These are phyloP conservation scores for Leptopterna dolabrata DNA, from an alignment of 2,888 invertebrate genomes.

Conservation along the genomic window DNA sequence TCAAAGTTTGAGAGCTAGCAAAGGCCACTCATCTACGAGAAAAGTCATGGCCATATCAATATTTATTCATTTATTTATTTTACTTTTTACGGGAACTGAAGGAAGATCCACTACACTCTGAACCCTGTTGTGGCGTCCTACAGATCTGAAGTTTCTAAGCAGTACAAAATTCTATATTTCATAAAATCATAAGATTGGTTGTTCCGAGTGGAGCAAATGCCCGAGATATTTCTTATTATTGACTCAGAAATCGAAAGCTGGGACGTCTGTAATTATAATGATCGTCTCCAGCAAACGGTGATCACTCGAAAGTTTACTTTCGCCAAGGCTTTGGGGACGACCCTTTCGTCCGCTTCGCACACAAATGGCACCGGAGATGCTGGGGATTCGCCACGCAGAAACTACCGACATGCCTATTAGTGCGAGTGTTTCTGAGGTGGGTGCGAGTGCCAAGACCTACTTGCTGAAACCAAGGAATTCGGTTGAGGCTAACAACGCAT, in stretches of 20 bases:
- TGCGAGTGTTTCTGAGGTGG: not conserved
- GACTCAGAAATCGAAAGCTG: not conserved
- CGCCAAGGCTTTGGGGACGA: not conserved
- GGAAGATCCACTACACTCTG: no score
- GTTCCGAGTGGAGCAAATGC: not conserved
- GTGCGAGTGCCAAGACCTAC: not conserved
- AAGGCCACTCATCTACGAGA: no score
- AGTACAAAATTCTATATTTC: not conserved
- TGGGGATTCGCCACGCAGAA: not conserved
- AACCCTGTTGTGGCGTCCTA: no score
- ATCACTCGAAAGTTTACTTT: slow-evolving; percentile 29
- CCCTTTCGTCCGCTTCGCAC: not conserved
- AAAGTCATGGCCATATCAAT: no score
- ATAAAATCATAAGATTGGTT: not conserved
- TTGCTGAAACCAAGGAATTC: not conserved
- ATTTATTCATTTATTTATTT: no score
- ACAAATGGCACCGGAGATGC: not conserved
- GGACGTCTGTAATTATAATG: slow-evolving; percentile 19
- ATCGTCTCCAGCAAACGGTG: slow-evolving; percentile 20
- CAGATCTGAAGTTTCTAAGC: not conserved
- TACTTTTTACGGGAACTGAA: no score
- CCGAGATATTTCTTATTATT: not conserved
- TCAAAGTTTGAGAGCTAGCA: no score
- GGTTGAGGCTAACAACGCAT: no score
- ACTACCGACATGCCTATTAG: not conserved